Evolutionary conservation across 2,113 vertebrate genomes (phyloP), one percentile per base, ranked within the genome.

Genomic region (Mungos mungo): DNA sequence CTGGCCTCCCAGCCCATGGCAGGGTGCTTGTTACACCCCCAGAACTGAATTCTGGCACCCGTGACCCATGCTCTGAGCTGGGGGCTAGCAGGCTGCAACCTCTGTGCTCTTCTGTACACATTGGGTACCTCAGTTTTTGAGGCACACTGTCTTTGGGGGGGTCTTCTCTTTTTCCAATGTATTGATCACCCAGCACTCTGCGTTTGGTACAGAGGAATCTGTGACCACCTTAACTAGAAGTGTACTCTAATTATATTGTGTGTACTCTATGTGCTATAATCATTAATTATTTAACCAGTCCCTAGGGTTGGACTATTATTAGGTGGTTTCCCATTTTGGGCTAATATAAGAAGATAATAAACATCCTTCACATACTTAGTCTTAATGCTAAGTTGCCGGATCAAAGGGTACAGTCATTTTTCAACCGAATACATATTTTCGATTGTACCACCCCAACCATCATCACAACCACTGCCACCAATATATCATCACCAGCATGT

Each of bases 321-420:
- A 88, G 35, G 57, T 93, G 35, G 72, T 88, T 95, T 96, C 93
- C 82, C 45, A 88, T 33, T 80, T 90, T 74, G 19, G 21, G 4
- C 41, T 86, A 95, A 47, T 71, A 65, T 23, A 93, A 71, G 71
- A 84, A 71, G 79, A 29, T 54, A 76, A 80, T 81, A 81, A 82
- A 83, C 88, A 72, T 47, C 84, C 60, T 92, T 86, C 68, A 84
- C 38, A 21, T 35, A 45, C 31, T 88, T 93, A 60, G 35, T 92
- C 65, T 33, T 88, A 65, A 74, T 0, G 31, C 4, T n/a, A 88
- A 88, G 33, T 91, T 80, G 8, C 27, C 54, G 25, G 63, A 45
- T 85, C 65, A 80, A 80, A 96, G 65, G 41, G 41, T 90, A 5
- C 25, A 77, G 47, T 8, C 50, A 57, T n/a, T 18, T 94, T 92